Percentiles rank a stretch among this genome's conserved stretches.
Evolutionary conservation across 2,888 invertebrate genomes (phyloP).

Genomic region (Leucoptera coffeella): DNA sequence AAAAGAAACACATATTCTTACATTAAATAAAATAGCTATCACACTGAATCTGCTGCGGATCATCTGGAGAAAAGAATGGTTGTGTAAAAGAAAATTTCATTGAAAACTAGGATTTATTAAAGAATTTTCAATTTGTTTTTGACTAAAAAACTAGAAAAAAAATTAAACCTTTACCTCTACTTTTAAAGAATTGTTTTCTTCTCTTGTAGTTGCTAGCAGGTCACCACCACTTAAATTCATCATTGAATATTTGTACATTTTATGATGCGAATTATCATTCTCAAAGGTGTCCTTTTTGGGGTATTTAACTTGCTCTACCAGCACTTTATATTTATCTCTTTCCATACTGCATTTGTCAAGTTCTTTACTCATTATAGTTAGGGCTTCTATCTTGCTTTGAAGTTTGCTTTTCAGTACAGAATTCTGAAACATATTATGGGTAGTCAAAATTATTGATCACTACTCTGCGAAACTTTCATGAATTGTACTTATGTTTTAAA

Average conservation of each 20-base stretch:
- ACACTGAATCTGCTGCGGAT: not conserved
- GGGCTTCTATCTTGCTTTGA: slow-evolving; percentile 75
- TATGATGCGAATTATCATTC: not conserved
- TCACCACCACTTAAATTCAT: slow-evolving; percentile 49
- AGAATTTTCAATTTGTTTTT: no score
- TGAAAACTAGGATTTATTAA: no score
- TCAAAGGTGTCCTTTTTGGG: slow-evolving; percentile 13
- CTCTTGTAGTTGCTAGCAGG: slow-evolving; percentile 51
- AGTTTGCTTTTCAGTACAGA: slow-evolving; percentile 64
- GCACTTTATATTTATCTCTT: slow-evolving; percentile 71
- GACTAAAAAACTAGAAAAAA: no score
- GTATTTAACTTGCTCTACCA: slow-evolving; percentile 71
- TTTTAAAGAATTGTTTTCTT: slow-evolving; percentile 52
- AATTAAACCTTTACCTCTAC: slow-evolving; percentile 40
- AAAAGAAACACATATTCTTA: slow-evolving; percentile 4
- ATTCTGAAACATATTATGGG: slow-evolving; percentile 28
- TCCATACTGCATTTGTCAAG: slow-evolving; percentile 73
- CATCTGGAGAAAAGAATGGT: no score
- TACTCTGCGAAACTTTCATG: slow-evolving; percentile 5
- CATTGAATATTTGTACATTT: not conserved
- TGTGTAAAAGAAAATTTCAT: no score
- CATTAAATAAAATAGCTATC: not conserved
- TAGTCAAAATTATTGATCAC: not conserved
- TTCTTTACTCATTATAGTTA: slow-evolving; percentile 71
- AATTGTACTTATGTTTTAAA: no score